Conservation (phyloP, 2,113 vertebrate species). For the Cervus canadensis region DNA sequence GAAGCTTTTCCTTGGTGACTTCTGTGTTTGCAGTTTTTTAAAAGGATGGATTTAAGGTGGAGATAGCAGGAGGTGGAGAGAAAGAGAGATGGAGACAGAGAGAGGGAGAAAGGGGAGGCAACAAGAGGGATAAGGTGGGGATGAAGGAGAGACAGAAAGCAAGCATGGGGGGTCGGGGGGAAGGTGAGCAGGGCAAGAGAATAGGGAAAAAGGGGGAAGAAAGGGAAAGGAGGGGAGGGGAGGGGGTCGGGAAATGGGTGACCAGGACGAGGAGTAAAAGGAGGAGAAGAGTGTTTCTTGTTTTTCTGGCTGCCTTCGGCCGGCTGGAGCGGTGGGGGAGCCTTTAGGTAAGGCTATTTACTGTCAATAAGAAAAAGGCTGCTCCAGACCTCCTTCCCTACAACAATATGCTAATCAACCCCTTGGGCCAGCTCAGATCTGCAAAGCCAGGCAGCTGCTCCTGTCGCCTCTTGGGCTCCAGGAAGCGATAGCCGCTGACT, state of each 20-base stretch:
- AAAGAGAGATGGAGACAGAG: not conserved
- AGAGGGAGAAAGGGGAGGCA: no score
- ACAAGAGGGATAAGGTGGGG: not conserved
- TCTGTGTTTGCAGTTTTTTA: not conserved
- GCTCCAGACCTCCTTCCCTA: not conserved
- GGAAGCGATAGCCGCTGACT: slow-evolving; percentile 31
- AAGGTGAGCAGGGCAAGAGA: not conserved
- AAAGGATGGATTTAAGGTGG: not conserved
- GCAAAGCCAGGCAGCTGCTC: slow-evolving; percentile 42
- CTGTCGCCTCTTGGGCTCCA: not conserved
- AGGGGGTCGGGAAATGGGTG: not conserved
- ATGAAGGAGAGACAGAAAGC: not conserved
- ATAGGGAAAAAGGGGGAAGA: not conserved
- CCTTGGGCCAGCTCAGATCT: slow-evolving; percentile 50
- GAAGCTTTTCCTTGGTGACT: not conserved
- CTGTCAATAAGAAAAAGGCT: slow-evolving; percentile 42
- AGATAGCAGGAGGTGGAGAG: not conserved
- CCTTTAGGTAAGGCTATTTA: slow-evolving; percentile 35
- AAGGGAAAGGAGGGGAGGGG: not conserved
- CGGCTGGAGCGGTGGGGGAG: not conserved
- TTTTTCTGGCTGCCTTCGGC: not conserved
- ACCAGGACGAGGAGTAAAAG: not conserved
- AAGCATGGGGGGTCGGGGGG: not conserved
- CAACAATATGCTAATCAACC: slow-evolving; percentile 61
- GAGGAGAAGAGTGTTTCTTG: not conserved